Evolutionary conservation across 2,113 vertebrate genomes (phyloP).

Genomic region (Potamarius usumacintae): DNA sequence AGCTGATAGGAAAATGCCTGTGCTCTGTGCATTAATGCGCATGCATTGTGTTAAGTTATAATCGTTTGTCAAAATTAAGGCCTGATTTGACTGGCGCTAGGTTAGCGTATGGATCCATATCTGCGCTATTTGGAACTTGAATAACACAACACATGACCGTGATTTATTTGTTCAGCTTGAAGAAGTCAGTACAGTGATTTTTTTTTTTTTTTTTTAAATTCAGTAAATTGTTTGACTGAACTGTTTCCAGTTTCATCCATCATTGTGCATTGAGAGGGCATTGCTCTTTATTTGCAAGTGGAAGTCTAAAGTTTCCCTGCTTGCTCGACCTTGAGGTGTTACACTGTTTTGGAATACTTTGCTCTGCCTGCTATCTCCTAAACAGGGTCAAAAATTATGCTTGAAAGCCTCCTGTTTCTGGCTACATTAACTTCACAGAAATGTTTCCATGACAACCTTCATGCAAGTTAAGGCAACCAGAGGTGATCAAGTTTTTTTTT

Average conservation of each 20-base stretch:
- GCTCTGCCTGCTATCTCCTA: slow-evolving; percentile 63
- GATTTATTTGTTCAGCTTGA: slow-evolving; percentile 45
- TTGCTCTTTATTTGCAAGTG: slow-evolving; percentile 18
- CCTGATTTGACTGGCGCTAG: slow-evolving; percentile 57
- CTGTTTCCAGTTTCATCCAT: slow-evolving; percentile 15
- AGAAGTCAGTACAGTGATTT: neutral
- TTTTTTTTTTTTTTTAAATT: slow-evolving; percentile 24
- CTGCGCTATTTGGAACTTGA: slow-evolving; percentile 28
- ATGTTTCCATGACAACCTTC: slow-evolving; percentile 99
- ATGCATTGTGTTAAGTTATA: slow-evolving; percentile 73
- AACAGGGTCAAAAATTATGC: slow-evolving; percentile 80
- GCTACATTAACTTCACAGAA: slow-evolving; percentile 87
- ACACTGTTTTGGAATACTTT: slow-evolving; percentile 56
- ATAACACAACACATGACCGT: neutral
- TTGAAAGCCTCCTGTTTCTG: slow-evolving; percentile 87
- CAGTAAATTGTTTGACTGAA: neutral
- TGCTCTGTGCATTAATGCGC: slow-evolving; percentile 75
- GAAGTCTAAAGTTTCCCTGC: slow-evolving; percentile 46
- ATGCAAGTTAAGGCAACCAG: slow-evolving; percentile 94
- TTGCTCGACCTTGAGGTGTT: slow-evolving; percentile 66
- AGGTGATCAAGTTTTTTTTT: slow-evolving; percentile 91
- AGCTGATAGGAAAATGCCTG: slow-evolving; percentile 74
- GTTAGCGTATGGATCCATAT: slow-evolving; percentile 61
- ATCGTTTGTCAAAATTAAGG: slow-evolving; percentile 76
- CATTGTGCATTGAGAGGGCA: neutral